These are phyloP conservation scores for Alectoris magna DNA, from an alignment of 2,797 vertebrate species.

Conservation along the genomic window DNA sequence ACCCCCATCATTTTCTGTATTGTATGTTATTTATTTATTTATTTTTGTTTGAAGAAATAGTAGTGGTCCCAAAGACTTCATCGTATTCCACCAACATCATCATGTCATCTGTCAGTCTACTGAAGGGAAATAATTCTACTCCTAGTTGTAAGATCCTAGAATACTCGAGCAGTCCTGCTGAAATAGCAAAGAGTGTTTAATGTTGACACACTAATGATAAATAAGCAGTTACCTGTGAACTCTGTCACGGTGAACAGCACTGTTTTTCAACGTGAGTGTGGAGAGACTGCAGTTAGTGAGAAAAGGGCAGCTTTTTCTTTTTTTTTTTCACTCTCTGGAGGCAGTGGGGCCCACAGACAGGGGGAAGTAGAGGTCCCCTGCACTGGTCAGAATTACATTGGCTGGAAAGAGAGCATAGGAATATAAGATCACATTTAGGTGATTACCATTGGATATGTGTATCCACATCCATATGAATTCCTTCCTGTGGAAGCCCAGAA, in stretches of 20 bases:
- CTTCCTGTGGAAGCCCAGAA: not conserved
- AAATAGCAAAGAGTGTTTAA: not conserved
- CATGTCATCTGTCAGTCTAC: not conserved
- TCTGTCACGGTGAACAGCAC: not conserved
- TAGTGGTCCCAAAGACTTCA: not conserved
- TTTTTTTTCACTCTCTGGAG: not conserved
- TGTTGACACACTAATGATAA: not conserved
- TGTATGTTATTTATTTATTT: not conserved
- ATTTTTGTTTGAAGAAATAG: not conserved
- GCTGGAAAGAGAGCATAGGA: not conserved
- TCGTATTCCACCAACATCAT: too few relatives aligned
- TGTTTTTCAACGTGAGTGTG: not conserved
- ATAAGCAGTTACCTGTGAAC: not conserved
- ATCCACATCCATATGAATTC: not conserved
- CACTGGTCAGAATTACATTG: not conserved
- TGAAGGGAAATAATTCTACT: not conserved
- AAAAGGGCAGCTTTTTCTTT: not conserved
- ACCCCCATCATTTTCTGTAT: not conserved
- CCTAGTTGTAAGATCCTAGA: not conserved
- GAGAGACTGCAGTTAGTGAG: not conserved
- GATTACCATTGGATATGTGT: not conserved
- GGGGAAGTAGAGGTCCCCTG: not conserved
- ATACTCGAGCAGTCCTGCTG: not conserved
- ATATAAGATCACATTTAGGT: not conserved
- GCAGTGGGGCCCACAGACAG: not conserved